These are phyloP conservation scores for Hirtodrosophila trivittata DNA, from an alignment of 2,888 invertebrate genomes.

Conservation along the genomic window DNA sequence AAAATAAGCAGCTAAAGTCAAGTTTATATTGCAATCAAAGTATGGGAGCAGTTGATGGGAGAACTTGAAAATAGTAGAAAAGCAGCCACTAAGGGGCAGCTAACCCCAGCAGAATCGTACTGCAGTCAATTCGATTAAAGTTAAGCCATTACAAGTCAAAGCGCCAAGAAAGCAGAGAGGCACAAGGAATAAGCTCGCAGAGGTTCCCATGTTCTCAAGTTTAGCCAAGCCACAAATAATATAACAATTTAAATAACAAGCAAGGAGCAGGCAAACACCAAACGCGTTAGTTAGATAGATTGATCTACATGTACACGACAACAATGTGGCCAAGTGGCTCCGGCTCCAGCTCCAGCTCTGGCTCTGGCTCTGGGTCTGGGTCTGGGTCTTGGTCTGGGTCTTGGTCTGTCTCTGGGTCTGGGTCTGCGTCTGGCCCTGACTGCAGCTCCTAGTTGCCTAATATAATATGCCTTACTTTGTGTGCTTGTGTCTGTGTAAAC, in stretches of 20 bases:
- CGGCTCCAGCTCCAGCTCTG: slow-evolving; percentile 1
- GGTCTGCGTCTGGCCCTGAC: slow-evolving; percentile 1
- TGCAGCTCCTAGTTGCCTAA: slow-evolving; percentile 35
- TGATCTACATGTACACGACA: slow-evolving; percentile 78
- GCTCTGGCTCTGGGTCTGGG: background rate
- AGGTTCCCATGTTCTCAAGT: slow-evolving; percentile 67
- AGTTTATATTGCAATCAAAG: slow-evolving; percentile 60
- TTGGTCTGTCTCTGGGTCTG: background rate
- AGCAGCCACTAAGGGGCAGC: slow-evolving; percentile 50
- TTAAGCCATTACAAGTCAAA: slow-evolving; percentile 63
- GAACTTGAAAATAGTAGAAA: slow-evolving; percentile 49
- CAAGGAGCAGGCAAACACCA: slow-evolving; percentile 73
- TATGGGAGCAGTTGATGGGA: slow-evolving; percentile 39
- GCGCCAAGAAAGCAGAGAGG: slow-evolving; percentile 32
- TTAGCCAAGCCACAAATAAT: slow-evolving; percentile 71
- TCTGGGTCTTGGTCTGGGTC: background rate
- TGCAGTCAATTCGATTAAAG: slow-evolving; percentile 75
- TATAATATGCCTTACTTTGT: slow-evolving; percentile 2
- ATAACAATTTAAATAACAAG: slow-evolving; percentile 79
- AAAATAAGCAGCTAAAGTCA: slow-evolving; percentile 8
- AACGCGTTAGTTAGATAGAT: slow-evolving; percentile 79
- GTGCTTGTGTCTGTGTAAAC: background rate
- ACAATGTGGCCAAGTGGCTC: slow-evolving; percentile 56
- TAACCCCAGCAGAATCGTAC: slow-evolving; percentile 9
- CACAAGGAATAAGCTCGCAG: slow-evolving; percentile 9